phyloP scores from a whole-genome alignment of 2,797 vertebrate species.

The Vespertilio murinus region DNA sequence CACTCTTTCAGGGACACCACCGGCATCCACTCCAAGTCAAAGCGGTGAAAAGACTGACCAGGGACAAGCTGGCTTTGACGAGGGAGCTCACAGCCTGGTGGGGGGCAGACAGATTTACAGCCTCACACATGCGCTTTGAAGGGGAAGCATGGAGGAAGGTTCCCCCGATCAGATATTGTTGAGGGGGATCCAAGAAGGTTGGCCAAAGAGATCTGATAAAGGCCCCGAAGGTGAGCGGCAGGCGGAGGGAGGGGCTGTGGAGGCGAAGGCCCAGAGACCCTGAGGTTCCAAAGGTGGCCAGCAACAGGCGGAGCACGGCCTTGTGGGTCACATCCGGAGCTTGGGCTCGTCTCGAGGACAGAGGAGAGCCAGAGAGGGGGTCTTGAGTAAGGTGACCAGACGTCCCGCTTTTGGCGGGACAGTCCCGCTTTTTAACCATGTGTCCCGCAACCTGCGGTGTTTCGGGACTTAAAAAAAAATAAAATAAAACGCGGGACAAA shows the following conservation, averaged over 20 bases:
- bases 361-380: not conserved
- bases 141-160: not conserved
- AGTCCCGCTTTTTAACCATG: no score
- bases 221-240: not conserved
- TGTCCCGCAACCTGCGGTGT: no score
- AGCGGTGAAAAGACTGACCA: not conserved
- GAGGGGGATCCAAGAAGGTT: not conserved
- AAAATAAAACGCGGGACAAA: no score
- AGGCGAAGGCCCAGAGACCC: not conserved
- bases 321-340: not conserved
- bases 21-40: not conserved
- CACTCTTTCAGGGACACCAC: not conserved
- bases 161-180: rapidly evolving
- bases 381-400: no score
- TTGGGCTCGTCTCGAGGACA: not conserved
- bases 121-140: not conserved
- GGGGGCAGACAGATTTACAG: not conserved
- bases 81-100: not conserved
- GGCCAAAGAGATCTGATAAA: not conserved
- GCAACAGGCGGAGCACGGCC: not conserved
- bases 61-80: not conserved
- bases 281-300: not conserved
- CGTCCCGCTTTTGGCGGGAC: no score
- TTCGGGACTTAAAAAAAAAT: no score
- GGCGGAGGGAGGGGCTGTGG: no score